Base-by-base conservation (phyloP, 2,113 vertebrate genomes). In the Nannospalax galili region DNA sequence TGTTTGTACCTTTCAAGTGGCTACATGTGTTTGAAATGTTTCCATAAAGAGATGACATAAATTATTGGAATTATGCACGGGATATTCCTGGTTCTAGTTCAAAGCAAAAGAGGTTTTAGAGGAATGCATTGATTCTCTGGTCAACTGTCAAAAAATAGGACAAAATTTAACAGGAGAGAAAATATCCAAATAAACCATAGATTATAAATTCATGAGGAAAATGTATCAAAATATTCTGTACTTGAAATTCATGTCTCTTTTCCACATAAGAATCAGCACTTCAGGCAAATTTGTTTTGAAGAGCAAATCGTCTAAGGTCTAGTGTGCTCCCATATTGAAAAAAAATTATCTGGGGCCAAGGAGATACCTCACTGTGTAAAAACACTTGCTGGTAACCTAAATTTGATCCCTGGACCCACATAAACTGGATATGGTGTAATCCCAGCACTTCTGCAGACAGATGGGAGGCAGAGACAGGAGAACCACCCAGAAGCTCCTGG, bases 1-100 rank as follows among this genome's bases (percentile, higher is more conserved):
- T 91, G 88, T 93, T 90, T 90, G 48, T 30, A 70, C 84, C 64
- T 96, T 91, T 87, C 74, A 97, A 80, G 40, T 82, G 40, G 64
- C 48, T 81, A 70, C 64, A 69, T 94, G 91, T 92, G 93, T 93
- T 84, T 93, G 90, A 48, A 77, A 62, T 24, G 1, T 92, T 96
- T 92, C 80, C 60, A 58, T 52, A 75, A 91, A 64, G 62, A 80
- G 56, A 89, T 88, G 32, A 93, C 87, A 93, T 81, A 95, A 79
- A 90, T 96, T 22, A 92, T 80, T 70, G 92, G 90, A 89, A 92
- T 96, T 69, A 78, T 91, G 60, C 89, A 89, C 64, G 77, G 70
- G 32, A 72, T 94, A 64, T 78, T 52, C 45, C 89, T 93, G 74
- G 78, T 85, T 95, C 32, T 91, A 89, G 42, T 93, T 97, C 73